Percentiles rank a stretch among this genome's conserved stretches.
These are phyloP conservation scores for Perca flavescens DNA, from an alignment of 2,113 vertebrate species.

Conservation along the genomic window DNA sequence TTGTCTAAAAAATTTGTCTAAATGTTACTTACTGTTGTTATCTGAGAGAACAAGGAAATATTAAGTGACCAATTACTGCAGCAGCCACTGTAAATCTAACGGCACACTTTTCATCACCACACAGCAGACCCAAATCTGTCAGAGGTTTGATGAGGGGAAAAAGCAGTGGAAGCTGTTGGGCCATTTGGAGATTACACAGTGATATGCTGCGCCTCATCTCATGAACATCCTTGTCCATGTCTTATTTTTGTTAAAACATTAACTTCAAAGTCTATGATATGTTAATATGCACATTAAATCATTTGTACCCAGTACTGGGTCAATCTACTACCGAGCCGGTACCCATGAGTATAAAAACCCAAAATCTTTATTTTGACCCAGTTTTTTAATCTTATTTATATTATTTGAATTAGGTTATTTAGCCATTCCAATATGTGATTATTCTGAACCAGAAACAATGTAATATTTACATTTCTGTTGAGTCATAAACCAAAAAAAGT, in stretches of 20 bases:
- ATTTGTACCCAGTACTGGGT: too few relatives aligned
- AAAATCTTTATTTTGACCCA: too few relatives aligned
- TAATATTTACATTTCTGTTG: too few relatives aligned
- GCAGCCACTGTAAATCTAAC: constrained; percentile 56
- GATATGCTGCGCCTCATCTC: constrained; percentile 19
- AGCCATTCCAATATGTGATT: too few relatives aligned
- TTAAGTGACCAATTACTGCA: constrained; percentile 68
- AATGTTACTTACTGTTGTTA: constrained; percentile 8
- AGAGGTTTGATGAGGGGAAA: constrained; percentile 66
- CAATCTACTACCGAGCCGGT: too few relatives aligned
- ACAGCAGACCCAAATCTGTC: constrained; percentile 75
- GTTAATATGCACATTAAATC: constrained; percentile 22
- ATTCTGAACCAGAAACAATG: too few relatives aligned
- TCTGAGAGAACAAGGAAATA: constrained; percentile 38
- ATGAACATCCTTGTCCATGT: constrained; percentile 21
- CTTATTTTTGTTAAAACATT: constrained; percentile 50
- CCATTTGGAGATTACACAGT: constrained; percentile 60
- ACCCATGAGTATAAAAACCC: too few relatives aligned
- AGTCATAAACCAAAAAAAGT: too few relatives aligned
- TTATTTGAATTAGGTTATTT: too few relatives aligned
- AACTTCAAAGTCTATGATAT: constrained; percentile 40
- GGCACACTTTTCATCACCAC: constrained; percentile 55
- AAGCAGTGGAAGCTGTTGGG: constrained; percentile 41
- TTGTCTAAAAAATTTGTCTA: constrained; percentile 29
- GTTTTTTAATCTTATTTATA: too few relatives aligned